Percentiles rank a stretch among this genome's conserved stretches.
Conservation (phyloP, 2,888 invertebrate species). For the Drosophila merina region DNA sequence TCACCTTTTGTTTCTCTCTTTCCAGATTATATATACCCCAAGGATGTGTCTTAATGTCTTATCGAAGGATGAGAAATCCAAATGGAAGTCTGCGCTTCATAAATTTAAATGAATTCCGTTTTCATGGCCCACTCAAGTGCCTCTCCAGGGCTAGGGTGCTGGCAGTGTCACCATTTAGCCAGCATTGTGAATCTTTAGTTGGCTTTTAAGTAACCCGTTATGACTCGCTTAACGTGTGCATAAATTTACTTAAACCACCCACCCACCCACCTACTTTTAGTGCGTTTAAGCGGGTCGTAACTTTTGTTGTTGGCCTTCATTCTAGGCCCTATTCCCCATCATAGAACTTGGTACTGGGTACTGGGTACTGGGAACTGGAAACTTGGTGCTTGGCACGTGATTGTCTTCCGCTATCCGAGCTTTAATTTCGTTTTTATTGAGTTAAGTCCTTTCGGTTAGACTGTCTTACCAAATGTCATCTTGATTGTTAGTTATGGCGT, state of each 20-base stretch:
- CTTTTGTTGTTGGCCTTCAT: slow-evolving; percentile 29
- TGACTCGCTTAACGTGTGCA: slow-evolving; percentile 65
- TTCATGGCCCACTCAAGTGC: slow-evolving; percentile 58
- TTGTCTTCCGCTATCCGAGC: slow-evolving; percentile 16
- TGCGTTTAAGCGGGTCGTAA: slow-evolving; percentile 45
- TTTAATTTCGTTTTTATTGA: slow-evolving; percentile 45
- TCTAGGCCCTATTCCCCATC: not conserved
- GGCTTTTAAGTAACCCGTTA: slow-evolving; percentile 51
- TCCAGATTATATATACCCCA: too few relatives aligned
- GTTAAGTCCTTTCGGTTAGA: slow-evolving; percentile 15
- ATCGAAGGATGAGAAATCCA: slow-evolving; percentile 16
- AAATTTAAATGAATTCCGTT: slow-evolving; percentile 76
- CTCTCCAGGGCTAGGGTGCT: slow-evolving; percentile 16
- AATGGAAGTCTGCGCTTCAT: slow-evolving; percentile 63
- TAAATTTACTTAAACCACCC: slow-evolving; percentile 47
- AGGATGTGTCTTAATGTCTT: too few relatives aligned
- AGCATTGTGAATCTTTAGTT: slow-evolving; percentile 34
- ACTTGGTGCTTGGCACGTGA: slow-evolving; percentile 65
- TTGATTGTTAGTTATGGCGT: slow-evolving; percentile 22
- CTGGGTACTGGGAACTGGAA: slow-evolving; percentile 27
- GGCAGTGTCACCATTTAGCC: slow-evolving; percentile 53
- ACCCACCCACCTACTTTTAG: slow-evolving; percentile 7
- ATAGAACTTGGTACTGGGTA: not conserved
- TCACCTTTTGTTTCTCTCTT: not conserved
- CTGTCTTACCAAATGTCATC: slow-evolving; percentile 21